These are phyloP conservation scores for Zaprionus davidi DNA, from an alignment of 1,140 invertebrate species.

Conservation along the genomic window DNA sequence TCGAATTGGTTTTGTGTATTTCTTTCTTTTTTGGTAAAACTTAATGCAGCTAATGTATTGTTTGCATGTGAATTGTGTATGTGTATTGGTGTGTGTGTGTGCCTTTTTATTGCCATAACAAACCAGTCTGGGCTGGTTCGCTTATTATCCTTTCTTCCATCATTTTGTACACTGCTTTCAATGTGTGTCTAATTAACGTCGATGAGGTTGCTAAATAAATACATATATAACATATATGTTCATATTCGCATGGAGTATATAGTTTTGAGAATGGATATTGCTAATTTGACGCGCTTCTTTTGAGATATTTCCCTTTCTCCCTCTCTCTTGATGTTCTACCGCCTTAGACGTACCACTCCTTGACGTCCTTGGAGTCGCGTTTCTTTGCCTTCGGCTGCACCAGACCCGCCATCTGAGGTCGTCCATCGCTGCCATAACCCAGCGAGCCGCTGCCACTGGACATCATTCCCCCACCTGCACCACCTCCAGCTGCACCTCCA, in stretches of 20 bases:
- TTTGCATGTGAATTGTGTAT: slow-evolving; percentile 10
- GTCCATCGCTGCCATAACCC: slow-evolving; percentile 69
- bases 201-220: slow-evolving; percentile 62
- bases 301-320: no score
- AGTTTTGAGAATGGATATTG: slow-evolving; percentile 53
- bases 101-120: slow-evolving; percentile 49
- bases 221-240: slow-evolving; percentile 18
- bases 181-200: slow-evolving; percentile 63
- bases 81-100: slow-evolving; percentile 21
- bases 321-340: background rate
- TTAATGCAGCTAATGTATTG: slow-evolving; percentile 63
- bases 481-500: slow-evolving; percentile 67
- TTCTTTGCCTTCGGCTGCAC: slow-evolving; percentile 88
- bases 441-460: slow-evolving; percentile 74
- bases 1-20: slow-evolving; percentile 33
- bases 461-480: slow-evolving; percentile 66
- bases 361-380: slow-evolving; percentile 93
- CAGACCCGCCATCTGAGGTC: slow-evolving; percentile 83
- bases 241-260: slow-evolving; percentile 18
- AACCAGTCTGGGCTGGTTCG: slow-evolving; percentile 33
- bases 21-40: slow-evolving; percentile 36
- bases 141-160: slow-evolving; percentile 64
- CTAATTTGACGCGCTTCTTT: slow-evolving; percentile 74
- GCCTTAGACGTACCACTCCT: slow-evolving; percentile 94
- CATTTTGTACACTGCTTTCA: slow-evolving; percentile 64